A percentile compares a stretch with the other conserved stretches of the same genome.
These are phyloP conservation scores for Matsumurasca onukii DNA, from an alignment of 1,140 invertebrate genomes.

Conservation along the genomic window DNA sequence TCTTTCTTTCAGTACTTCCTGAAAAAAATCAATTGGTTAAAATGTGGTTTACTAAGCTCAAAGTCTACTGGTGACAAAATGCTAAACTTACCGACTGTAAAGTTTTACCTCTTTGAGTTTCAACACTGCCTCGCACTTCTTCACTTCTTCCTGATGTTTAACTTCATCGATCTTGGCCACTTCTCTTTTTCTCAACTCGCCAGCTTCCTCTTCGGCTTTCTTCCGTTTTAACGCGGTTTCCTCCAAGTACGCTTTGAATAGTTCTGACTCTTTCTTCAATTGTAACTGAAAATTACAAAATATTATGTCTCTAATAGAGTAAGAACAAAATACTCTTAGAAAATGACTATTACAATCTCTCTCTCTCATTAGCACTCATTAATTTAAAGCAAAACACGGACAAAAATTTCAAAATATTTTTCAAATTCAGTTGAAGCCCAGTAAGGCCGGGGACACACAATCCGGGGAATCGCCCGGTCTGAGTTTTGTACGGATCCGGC, in stretches of 20 bases:
- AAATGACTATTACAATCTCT: not conserved
- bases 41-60: not conserved
- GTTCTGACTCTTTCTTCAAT: slow-evolving; percentile 5
- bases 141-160: not conserved
- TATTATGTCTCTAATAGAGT: not conserved
- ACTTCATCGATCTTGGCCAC: slow-evolving; percentile 17
- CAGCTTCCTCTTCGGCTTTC: slow-evolving; percentile 12
- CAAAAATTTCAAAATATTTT: no score
- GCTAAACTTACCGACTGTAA: not conserved
- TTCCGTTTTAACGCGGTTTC: not conserved
- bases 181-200: slow-evolving; percentile 13
- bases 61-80: not conserved
- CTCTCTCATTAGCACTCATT: no score
- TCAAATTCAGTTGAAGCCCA: no score
- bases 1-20: slow-evolving; percentile 1
- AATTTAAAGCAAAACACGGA: no score
- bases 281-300: slow-evolving; percentile 6
- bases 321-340: not conserved
- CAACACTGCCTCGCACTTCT: slow-evolving; percentile 9
- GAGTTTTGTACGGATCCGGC: no score
- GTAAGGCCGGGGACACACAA: no score
- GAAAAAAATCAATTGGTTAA: not conserved
- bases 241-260: slow-evolving; percentile 14
- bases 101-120: slow-evolving; percentile 17
- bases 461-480: no score